Evolutionary conservation across 2,888 invertebrate genomes (phyloP).

Genomic region (Caenorhabditis becei): DNA sequence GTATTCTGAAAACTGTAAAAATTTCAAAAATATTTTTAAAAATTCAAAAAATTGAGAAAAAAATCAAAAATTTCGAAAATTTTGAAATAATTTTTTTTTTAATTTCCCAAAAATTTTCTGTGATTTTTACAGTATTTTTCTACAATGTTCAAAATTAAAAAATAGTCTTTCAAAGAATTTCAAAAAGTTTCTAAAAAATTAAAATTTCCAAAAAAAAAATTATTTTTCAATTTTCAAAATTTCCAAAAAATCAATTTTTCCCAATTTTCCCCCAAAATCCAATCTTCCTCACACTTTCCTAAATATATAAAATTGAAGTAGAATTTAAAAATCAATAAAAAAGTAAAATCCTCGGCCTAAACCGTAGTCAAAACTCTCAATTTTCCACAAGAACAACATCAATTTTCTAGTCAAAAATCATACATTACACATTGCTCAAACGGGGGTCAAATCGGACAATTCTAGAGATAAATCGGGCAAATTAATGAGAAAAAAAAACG

Average conservation of each 20-base stretch:
- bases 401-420: background rate
- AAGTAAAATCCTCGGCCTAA: background rate
- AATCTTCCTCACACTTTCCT: no score
- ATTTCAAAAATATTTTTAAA: background rate
- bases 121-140: no score
- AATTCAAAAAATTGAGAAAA: background rate
- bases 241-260: background rate
- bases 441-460: background rate
- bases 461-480: background rate
- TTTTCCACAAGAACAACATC: no score
- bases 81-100: no score
- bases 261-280: background rate
- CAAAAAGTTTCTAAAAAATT: no score
- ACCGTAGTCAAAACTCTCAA: background rate
- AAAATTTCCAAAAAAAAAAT: no score
- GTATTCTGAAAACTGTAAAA: background rate
- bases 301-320: no score
- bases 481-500: conserved; percentile 7
- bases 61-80: background rate
- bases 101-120: no score
- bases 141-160: no score
- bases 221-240: background rate
- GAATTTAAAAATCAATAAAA: no score
- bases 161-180: no score
- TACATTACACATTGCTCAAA: background rate